Conservation (phyloP, 2,888 invertebrate genomes). For the Sphinx pinastri region DNA sequence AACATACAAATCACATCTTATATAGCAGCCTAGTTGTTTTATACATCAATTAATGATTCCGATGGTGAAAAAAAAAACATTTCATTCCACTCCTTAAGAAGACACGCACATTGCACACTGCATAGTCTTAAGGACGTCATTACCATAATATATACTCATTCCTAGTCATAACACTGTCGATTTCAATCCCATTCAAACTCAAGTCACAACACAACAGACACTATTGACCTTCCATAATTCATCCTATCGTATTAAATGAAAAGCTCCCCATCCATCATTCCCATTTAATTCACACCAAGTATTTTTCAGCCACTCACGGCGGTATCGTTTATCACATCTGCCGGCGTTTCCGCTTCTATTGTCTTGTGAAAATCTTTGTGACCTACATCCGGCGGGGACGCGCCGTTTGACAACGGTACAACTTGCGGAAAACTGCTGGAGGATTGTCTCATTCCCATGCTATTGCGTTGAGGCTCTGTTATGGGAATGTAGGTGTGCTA, state of each 20-base stretch:
- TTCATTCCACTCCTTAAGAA: too few relatives aligned
- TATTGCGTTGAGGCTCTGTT: constrained; percentile 2
- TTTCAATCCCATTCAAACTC: neutral
- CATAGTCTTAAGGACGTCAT: too few relatives aligned
- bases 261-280: constrained; percentile 59
- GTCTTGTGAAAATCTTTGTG: constrained; percentile 63
- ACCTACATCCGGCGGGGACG: constrained; percentile 49
- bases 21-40: too few relatives aligned
- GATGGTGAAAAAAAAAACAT: too few relatives aligned
- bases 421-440: constrained; percentile 4
- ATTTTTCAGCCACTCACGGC: constrained; percentile 70
- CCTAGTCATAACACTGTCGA: neutral
- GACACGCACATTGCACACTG: too few relatives aligned
- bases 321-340: constrained; percentile 69
- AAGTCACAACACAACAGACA: neutral
- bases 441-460: neutral
- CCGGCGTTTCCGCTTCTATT: constrained; percentile 56
- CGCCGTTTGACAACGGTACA: neutral
- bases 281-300: constrained; percentile 68
- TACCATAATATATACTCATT: too few relatives aligned
- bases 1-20: too few relatives aligned
- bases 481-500: neutral
- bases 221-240: neutral
- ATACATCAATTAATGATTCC: too few relatives aligned
- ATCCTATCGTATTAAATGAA: neutral